Evolutionary conservation across 2,797 vertebrate species (phyloP).

Genomic region (Acanthornis magna): DNA sequence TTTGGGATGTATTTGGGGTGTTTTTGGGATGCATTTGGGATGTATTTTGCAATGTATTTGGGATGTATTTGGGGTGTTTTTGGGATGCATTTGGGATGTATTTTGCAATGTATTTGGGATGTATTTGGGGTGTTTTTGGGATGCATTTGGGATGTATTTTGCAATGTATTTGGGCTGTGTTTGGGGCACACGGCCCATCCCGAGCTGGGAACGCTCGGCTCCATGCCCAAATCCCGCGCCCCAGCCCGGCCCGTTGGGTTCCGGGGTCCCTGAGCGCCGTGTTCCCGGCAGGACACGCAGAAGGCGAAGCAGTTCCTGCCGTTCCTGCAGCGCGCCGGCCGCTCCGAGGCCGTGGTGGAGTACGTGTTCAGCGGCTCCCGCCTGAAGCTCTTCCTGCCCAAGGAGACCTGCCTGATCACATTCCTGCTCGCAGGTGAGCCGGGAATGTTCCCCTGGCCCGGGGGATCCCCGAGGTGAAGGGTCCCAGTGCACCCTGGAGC

Average conservation of each 20-base stretch:
- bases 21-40: not conserved
- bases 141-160: too few species aligned
- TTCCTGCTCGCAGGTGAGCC: constrained; percentile 93
- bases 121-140: not conserved
- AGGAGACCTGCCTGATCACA: constrained; percentile 98
- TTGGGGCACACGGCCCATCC: not conserved
- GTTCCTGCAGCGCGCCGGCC: constrained; percentile 93
- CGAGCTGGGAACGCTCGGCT: accelerated
- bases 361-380: constrained; percentile 97
- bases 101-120: not conserved
- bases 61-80: not conserved
- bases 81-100: not conserved
- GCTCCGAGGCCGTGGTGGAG: constrained; percentile 95
- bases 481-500: not conserved
- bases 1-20: not conserved
- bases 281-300: constrained; percentile 85
- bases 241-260: not conserved
- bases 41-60: not conserved
- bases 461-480: not conserved
- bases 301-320: constrained; percentile 98
- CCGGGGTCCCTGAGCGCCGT: not conserved
- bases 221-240: accelerated
- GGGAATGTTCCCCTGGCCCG: not conserved
- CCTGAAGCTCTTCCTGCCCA: constrained; percentile 97
- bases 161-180: too few species aligned